A percentile compares a stretch with the other conserved stretches of the same genome.
phyloP scores from a whole-genome alignment of 1,140 invertebrate genomes.

The Aphelinus certus region DNA sequence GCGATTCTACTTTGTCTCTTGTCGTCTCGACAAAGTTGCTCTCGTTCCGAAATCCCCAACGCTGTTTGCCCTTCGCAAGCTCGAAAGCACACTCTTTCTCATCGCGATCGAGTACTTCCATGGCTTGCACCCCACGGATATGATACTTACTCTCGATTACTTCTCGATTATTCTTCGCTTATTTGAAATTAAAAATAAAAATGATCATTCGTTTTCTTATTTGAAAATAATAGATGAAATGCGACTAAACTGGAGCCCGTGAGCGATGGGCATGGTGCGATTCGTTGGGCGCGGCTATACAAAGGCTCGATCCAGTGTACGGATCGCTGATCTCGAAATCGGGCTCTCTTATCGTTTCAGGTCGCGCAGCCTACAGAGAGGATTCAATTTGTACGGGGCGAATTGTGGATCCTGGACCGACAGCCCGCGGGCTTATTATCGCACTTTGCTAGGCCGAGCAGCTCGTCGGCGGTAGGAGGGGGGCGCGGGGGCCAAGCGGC shows the following conservation, averaged over 20 bases:
- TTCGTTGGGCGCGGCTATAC: constrained; percentile 7
- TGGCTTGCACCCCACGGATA: too few relatives aligned
- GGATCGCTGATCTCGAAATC: constrained; percentile 62
- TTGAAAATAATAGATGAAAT: too few relatives aligned
- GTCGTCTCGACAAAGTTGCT: constrained; percentile 40
- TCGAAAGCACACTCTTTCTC: constrained; percentile 43
- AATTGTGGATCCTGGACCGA: constrained; percentile 61
- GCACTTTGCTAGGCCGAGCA: constrained; percentile 56
- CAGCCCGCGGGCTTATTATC: constrained; percentile 64
- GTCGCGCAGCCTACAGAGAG: constrained; percentile 50
- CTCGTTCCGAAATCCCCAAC: constrained; percentile 9
- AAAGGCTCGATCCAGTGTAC: constrained; percentile 56
- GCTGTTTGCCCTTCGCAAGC: constrained; percentile 50
- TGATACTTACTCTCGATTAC: too few relatives aligned
- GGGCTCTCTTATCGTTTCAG: constrained; percentile 39
- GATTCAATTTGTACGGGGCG: constrained; percentile 62
- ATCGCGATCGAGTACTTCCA: too few relatives aligned
- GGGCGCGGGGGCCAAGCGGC: constrained; percentile 10
- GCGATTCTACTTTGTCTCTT: constrained; percentile 60
- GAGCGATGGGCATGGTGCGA: too few relatives aligned
- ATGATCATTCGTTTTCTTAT: too few relatives aligned
- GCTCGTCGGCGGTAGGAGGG: not conserved
- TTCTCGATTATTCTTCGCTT: too few relatives aligned
- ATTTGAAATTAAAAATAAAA: too few relatives aligned
- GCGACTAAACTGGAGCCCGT: too few relatives aligned